These are phyloP conservation scores for Oscheius onirici DNA, from an alignment of 2,888 invertebrate species.

Conservation along the genomic window DNA sequence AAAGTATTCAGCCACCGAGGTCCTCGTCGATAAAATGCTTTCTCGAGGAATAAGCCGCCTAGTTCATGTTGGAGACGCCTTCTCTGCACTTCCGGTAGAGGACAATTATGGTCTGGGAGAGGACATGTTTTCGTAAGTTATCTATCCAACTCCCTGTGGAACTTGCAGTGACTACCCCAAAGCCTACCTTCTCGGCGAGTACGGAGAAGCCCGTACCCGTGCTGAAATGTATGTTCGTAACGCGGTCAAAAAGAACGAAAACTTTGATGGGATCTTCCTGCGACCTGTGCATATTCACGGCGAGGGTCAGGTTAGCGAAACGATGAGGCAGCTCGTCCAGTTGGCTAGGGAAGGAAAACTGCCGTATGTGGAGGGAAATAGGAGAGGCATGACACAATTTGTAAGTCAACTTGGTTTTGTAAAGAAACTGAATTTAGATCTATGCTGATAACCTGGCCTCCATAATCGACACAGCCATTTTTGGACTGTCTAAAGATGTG, in stretches of 20 bases:
- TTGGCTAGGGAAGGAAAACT: constrained; percentile 47
- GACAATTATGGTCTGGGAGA: constrained; percentile 69
- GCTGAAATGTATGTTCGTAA: constrained; percentile 63
- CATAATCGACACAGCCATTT: constrained; percentile 55
- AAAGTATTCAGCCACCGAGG: constrained; percentile 64
- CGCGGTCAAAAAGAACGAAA: constrained; percentile 34
- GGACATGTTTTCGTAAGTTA: constrained; percentile 55
- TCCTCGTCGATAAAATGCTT: constrained; percentile 59
- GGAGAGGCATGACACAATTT: constrained; percentile 66
- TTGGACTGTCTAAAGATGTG: constrained; percentile 43
- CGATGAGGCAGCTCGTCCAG: constrained; percentile 43
- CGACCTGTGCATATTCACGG: constrained; percentile 64
- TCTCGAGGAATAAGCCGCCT: constrained; percentile 48
- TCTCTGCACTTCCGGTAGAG: constrained; percentile 60
- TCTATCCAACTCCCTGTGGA: too few relatives aligned
- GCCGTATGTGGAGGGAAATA: constrained; percentile 55
- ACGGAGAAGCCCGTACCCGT: constrained; percentile 62
- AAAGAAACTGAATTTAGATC: constrained; percentile 42
- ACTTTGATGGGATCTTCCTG: constrained; percentile 57
- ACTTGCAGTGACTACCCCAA: constrained; percentile 54
- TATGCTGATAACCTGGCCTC: constrained; percentile 64
- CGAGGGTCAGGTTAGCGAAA: constrained; percentile 48
- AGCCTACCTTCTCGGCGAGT: constrained; percentile 62
- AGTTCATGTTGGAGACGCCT: constrained; percentile 66
- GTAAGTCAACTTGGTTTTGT: constrained; percentile 40